These are phyloP conservation scores for Brotula barbata DNA, from an alignment of 2,797 vertebrate genomes.

Conservation along the genomic window DNA sequence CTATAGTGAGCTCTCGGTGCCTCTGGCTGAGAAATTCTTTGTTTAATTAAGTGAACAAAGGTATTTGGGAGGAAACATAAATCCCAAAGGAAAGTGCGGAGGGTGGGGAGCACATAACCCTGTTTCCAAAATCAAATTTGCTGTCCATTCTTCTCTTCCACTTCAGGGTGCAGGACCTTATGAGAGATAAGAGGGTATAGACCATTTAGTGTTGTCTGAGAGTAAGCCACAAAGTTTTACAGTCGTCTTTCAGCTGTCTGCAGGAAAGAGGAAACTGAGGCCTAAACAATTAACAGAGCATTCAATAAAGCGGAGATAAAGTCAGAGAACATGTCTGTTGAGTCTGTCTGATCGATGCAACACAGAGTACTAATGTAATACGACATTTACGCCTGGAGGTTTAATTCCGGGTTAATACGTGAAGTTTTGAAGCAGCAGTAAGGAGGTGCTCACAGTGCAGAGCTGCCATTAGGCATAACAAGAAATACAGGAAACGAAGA, in stretches of 20 bases:
- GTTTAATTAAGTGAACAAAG: constrained; percentile 58
- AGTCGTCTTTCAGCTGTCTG: constrained; percentile 30
- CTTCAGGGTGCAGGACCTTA: constrained; percentile 55
- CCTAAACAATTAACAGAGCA: constrained; percentile 49
- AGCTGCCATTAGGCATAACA: constrained; percentile 77
- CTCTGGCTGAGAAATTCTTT: constrained; percentile 39
- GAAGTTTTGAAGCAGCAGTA: constrained; percentile 29
- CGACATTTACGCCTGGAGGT: constrained; percentile 17
- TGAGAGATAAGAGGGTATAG: constrained; percentile 46
- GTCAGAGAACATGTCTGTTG: background rate
- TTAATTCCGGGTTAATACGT: background rate
- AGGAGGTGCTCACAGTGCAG: constrained; percentile 54
- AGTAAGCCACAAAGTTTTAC: constrained; percentile 26
- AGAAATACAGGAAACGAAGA: constrained; percentile 83
- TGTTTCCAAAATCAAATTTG: constrained; percentile 63
- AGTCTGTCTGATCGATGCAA: no score
- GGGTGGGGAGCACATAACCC: constrained; percentile 58
- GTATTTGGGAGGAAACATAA: constrained; percentile 67
- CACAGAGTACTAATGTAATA: constrained; percentile 6
- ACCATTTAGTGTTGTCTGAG: constrained; percentile 31
- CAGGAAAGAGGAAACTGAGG: constrained; percentile 64
- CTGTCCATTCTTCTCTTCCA: constrained; percentile 60
- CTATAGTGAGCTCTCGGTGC: constrained; percentile 47
- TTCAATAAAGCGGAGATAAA: constrained; percentile 26
- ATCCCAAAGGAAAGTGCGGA: constrained; percentile 69